A percentile compares a stretch with the other conserved stretches of the same genome.
Evolutionary conservation across 2,113 vertebrate species (phyloP).

Genomic region (Microtus richardsoni): DNA sequence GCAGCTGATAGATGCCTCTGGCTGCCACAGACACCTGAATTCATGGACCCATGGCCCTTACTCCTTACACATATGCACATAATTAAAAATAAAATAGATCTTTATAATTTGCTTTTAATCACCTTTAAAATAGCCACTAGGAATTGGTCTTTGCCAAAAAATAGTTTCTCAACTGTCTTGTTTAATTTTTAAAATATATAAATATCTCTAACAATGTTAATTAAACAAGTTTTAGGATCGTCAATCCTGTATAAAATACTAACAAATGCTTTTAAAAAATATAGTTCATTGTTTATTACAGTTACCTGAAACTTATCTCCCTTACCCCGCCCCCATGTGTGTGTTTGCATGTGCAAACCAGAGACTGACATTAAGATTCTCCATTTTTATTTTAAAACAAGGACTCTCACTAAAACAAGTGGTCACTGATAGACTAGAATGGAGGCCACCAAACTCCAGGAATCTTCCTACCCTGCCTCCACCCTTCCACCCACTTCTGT

Average conservation of each 20-base stretch:
- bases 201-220: background rate
- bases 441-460: background rate
- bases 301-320: background rate
- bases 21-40: background rate
- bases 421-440: background rate
- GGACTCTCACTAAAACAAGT: background rate
- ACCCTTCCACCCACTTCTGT: background rate
- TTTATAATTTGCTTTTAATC: background rate
- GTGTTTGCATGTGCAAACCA: background rate
- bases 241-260: background rate
- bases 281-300: background rate
- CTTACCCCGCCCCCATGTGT: background rate
- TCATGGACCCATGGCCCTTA: rapidly evolving
- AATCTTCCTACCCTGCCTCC: background rate
- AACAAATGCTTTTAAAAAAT: background rate
- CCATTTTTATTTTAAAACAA: background rate
- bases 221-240: background rate
- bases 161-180: background rate
- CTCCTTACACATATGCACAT: no score
- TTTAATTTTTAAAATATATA: background rate
- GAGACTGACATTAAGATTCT: background rate
- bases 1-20: background rate
- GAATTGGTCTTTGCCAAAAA: background rate
- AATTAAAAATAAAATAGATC: background rate
- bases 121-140: background rate